Percentiles rank a stretch among this genome's conserved stretches.
These are phyloP conservation scores for Panthera uncia DNA, from an alignment of 2,113 vertebrate genomes.

Conservation along the genomic window DNA sequence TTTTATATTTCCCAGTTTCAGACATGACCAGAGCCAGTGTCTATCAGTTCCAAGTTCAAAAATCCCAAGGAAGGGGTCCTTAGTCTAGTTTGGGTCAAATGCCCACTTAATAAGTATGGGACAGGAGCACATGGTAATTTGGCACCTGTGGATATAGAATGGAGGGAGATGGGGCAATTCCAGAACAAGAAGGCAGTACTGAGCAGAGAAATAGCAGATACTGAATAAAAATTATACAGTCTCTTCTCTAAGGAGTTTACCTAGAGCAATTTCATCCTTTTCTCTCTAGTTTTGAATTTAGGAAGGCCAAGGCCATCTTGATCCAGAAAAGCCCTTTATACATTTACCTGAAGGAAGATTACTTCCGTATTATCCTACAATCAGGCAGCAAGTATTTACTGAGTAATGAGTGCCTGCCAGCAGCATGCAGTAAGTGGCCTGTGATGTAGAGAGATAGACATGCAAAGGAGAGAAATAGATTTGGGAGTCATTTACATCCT, in stretches of 20 bases:
- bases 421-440: conserved; percentile 59
- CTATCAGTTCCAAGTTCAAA: background rate
- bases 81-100: background rate
- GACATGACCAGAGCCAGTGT: background rate
- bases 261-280: conserved; percentile 54
- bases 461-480: conserved; percentile 67
- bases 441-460: conserved; percentile 73
- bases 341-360: conserved; percentile 61
- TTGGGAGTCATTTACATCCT: conserved; percentile 69
- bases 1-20: background rate
- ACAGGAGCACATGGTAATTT: background rate
- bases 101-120: background rate
- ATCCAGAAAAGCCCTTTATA: conserved; percentile 51
- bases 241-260: conserved; percentile 35
- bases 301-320: conserved; percentile 58
- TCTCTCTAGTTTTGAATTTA: conserved; percentile 66
- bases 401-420: conserved; percentile 72
- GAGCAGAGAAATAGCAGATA: background rate
- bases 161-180: background rate
- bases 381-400: conserved; percentile 71
- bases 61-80: background rate
- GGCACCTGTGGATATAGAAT: background rate
- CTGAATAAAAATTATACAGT: background rate
- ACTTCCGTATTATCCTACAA: conserved; percentile 61
- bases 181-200: background rate